Conservation (phyloP, 2,888 invertebrate genomes). For the Zonitis immaculata region DNA sequence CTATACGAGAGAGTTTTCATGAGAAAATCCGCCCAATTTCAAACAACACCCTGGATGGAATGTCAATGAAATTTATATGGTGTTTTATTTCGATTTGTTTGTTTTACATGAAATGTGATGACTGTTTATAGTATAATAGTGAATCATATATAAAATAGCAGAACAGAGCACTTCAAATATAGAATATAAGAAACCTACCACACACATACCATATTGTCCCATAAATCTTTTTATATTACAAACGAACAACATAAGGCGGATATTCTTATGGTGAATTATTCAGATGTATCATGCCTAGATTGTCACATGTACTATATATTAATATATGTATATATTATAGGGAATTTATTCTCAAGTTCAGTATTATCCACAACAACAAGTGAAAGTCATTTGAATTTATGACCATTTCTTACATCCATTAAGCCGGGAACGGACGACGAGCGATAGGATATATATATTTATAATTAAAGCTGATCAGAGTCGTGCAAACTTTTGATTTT, state of each 20-base stretch:
- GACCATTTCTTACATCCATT: no score
- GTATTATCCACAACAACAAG: background rate
- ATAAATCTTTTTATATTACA: conserved; percentile 16
- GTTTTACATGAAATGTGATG: conserved; percentile 18
- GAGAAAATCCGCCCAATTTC: conserved; percentile 6
- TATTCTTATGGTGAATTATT: conserved; percentile 3
- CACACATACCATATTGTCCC: conserved; percentile 3
- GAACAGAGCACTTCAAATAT: conserved; percentile 13
- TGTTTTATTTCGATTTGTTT: conserved; percentile 20
- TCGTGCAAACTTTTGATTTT: no score
- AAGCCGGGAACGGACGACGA: no score
- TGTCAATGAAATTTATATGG: conserved; percentile 12
- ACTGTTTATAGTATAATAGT: conserved; percentile 14
- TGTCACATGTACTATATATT: background rate
- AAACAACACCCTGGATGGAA: conserved; percentile 5
- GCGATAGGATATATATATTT: no score
- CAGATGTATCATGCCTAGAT: background rate
- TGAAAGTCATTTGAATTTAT: background rate
- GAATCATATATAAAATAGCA: conserved; percentile 17
- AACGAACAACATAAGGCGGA: conserved; percentile 3
- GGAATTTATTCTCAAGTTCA: background rate
- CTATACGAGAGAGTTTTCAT: background rate
- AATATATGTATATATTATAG: no score
- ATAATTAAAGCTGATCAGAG: no score
- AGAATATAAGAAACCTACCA: conserved; percentile 12